Conservation (phyloP, 1,140 invertebrate species). For the Uloborus diversus region DNA sequence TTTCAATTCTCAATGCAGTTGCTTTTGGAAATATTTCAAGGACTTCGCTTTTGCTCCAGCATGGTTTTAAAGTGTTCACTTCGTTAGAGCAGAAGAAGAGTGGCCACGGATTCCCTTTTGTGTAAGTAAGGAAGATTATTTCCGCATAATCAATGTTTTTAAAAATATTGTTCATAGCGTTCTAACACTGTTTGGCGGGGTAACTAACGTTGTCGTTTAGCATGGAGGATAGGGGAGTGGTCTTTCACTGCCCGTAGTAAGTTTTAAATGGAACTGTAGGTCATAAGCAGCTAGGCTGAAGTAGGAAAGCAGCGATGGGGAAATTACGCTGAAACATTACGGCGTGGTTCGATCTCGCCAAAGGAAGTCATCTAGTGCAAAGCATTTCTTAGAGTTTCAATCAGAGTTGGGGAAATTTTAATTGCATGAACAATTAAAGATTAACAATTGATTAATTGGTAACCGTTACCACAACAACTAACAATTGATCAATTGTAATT, state of each 20-base stretch:
- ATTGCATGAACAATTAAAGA: too few species aligned
- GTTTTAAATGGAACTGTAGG: background rate
- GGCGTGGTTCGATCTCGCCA: too few species aligned
- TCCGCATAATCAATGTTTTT: background rate
- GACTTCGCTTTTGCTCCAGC: background rate
- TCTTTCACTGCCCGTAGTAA: background rate
- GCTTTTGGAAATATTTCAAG: slow-evolving; percentile 6
- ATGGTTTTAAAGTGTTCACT: slow-evolving; percentile 28
- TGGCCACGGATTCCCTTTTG: slow-evolving; percentile 10
- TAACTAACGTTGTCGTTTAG: background rate
- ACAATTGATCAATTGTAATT: too few species aligned
- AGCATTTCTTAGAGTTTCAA: too few species aligned
- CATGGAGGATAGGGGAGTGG: background rate
- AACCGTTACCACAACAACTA: too few species aligned
- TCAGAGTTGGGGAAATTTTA: too few species aligned
- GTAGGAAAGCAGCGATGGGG: background rate
- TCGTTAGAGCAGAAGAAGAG: background rate
- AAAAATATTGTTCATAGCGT: background rate
- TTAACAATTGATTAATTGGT: too few species aligned
- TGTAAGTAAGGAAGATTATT: background rate
- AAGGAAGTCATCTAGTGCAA: too few species aligned
- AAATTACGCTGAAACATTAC: too few species aligned
- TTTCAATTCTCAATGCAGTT: slow-evolving; percentile 20
- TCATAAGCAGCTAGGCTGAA: background rate
- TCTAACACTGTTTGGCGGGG: background rate